Conservation (phyloP, 2,888 invertebrate species). For the Pegoplata infirma region DNA sequence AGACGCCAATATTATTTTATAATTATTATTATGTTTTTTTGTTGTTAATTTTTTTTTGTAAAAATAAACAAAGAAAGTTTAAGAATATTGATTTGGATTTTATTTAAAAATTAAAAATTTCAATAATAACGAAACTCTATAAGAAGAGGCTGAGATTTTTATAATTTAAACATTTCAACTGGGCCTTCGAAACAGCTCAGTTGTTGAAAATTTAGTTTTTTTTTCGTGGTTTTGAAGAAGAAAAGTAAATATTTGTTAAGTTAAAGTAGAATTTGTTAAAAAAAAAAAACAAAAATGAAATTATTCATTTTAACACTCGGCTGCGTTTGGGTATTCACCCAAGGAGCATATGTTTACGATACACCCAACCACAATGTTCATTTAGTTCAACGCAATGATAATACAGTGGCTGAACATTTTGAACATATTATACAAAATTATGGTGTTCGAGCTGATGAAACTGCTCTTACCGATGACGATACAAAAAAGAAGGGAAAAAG, state of each 20-base stretch:
- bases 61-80: conserved; percentile 52
- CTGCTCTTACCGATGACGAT: neutral
- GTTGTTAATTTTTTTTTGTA: neutral
- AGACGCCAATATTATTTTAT: too few relatives aligned
- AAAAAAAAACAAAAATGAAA: conserved; percentile 28
- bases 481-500: neutral
- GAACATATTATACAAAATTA: conserved; percentile 20
- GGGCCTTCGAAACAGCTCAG: conserved; percentile 47
- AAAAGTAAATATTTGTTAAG: conserved; percentile 23
- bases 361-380: conserved; percentile 58
- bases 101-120: conserved; percentile 10
- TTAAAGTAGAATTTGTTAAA: too few relatives aligned
- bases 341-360: conserved; percentile 67
- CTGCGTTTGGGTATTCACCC: conserved; percentile 63
- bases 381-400: conserved; percentile 24
- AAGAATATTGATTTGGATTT: conserved; percentile 39
- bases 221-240: neutral
- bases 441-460: conserved; percentile 14
- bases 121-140: conserved; percentile 54
- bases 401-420: conserved; percentile 41
- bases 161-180: conserved; percentile 58
- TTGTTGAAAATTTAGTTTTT: conserved; percentile 26
- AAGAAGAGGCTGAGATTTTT: conserved; percentile 54
- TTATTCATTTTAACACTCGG: conserved; percentile 29
- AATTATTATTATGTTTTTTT: too few relatives aligned